Evolutionary conservation across 2,888 invertebrate genomes (phyloP), one percentile per base, ranked within the genome.

Genomic region (Ischnura elegans): DNA sequence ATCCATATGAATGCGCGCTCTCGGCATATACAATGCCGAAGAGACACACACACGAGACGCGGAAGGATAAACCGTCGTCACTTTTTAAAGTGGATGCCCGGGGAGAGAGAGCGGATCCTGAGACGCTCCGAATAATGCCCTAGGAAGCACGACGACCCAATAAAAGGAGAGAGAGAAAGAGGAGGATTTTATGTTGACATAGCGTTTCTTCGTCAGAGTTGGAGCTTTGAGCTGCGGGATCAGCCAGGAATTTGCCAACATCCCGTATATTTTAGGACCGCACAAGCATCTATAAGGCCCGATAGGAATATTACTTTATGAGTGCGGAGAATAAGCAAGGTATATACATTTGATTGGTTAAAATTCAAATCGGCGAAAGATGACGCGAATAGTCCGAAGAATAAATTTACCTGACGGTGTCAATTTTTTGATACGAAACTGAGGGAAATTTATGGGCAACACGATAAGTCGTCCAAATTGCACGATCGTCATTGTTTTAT

Each of bases 1-100:
- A 76, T 76, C 29, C 76, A 76, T 76, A 76, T 76, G 76, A 76
- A 76, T 76, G 76, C 76, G 76, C 36, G 76, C 36, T n/a, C n/a
- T n/a, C n/a, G 16, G 76, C 10, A 76, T 76, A 36, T 61, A 61
- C n/a, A n/a, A n/a, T 61, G 2, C 61, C 21, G 0, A 61, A 21
- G 21, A n/a, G 8, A 25, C 61, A 61, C 76, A 76, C 76, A 76
- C 36, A 36, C 29, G 36, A 36, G 36, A 36, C 76, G 10, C 36
- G 76, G 29, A 36, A 51, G 29, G 76, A 76, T 36, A 76, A 76
- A 36, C 29, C 36, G 36, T 25, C 76, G 8, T 25, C 76, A 10
- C 76, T 76, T 36, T 61, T 76, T 76, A 36, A 36, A 76, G 36
- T 16, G 76, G 76, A 36, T 29, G 76, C 10, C 76, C 36, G 76